phyloP scores from a whole-genome alignment of 2,797 vertebrate genomes.

The Numenius phaeopus region DNA sequence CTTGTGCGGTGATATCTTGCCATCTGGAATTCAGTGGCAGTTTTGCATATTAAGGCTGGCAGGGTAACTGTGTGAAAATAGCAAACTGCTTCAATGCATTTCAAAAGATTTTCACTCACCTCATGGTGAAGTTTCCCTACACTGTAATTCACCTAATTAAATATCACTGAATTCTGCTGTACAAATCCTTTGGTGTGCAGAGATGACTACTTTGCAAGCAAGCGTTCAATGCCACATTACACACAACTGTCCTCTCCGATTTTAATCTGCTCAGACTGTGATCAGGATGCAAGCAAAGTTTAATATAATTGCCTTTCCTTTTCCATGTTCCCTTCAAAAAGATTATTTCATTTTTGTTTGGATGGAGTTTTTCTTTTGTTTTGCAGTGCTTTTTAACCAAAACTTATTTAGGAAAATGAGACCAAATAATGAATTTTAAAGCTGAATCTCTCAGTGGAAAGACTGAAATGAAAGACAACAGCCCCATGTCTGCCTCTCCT shows the following conservation, averaged over 20 bases:
- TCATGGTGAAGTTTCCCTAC: conserved; percentile 2
- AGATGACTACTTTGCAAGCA: background rate
- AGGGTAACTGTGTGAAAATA: conserved; percentile 58
- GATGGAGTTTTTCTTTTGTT: background rate
- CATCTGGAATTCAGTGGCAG: conserved; percentile 60
- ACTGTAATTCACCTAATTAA: conserved; percentile 27
- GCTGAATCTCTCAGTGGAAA: background rate
- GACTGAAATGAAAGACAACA: background rate
- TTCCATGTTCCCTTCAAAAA: background rate
- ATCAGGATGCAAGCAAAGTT: background rate
- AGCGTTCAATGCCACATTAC: background rate
- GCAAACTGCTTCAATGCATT: conserved; percentile 50
- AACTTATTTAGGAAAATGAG: background rate
- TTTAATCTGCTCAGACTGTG: background rate
- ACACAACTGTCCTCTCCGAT: background rate
- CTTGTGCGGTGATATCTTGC: conserved; percentile 21
- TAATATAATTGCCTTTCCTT: background rate
- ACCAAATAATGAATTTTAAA: background rate
- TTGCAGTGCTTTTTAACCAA: background rate
- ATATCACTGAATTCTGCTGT: background rate
- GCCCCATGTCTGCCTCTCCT: background rate
- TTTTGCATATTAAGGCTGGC: conserved; percentile 66
- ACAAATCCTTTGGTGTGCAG: background rate
- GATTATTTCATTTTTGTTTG: background rate
- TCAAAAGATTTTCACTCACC: conserved; percentile 42